Percentiles rank a stretch among this genome's conserved stretches.
These are phyloP conservation scores for Pogonocherus hispidulus DNA, from an alignment of 2,888 invertebrate genomes.

Conservation along the genomic window DNA sequence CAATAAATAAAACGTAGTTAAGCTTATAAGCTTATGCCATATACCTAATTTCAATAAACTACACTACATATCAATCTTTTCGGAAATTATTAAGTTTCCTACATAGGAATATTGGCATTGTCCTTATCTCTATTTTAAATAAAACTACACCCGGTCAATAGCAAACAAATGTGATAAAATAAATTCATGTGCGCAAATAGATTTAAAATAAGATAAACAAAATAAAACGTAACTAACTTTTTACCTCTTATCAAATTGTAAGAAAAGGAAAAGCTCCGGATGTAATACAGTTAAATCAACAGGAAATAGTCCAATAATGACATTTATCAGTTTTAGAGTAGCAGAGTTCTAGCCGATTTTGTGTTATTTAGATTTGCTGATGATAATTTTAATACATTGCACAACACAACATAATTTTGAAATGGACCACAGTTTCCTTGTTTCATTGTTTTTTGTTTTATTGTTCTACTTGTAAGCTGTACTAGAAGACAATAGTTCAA, in stretches of 20 bases:
- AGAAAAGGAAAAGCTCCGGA: conserved; percentile 47
- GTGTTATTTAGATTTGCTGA: conserved; percentile 1
- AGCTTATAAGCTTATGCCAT: too few species aligned
- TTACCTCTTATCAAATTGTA: conserved; percentile 25
- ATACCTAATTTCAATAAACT: too few species aligned
- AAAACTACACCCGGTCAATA: conserved; percentile 20
- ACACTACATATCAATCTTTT: too few species aligned
- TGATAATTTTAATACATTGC: too few species aligned
- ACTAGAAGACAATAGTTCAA: too few species aligned
- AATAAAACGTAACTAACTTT: conserved; percentile 29
- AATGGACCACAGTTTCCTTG: too few species aligned
- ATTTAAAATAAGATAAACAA: conserved; percentile 29
- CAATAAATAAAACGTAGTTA: too few species aligned
- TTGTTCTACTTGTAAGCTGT: too few species aligned
- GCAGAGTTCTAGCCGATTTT: not conserved
- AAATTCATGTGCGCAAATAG: conserved; percentile 42
- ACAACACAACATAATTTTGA: too few species aligned
- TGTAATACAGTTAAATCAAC: conserved; percentile 48
- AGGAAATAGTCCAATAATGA: conserved; percentile 54
- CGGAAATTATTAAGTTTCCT: too few species aligned
- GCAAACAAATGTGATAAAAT: conserved; percentile 16
- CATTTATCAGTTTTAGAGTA: conserved; percentile 19
- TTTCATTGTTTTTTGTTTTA: too few species aligned
- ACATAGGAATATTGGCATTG: not conserved
- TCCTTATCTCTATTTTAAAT: not conserved